Evolutionary conservation across 2,113 vertebrate genomes (phyloP).

Genomic region (Machaerirhynchus nigripectus): DNA sequence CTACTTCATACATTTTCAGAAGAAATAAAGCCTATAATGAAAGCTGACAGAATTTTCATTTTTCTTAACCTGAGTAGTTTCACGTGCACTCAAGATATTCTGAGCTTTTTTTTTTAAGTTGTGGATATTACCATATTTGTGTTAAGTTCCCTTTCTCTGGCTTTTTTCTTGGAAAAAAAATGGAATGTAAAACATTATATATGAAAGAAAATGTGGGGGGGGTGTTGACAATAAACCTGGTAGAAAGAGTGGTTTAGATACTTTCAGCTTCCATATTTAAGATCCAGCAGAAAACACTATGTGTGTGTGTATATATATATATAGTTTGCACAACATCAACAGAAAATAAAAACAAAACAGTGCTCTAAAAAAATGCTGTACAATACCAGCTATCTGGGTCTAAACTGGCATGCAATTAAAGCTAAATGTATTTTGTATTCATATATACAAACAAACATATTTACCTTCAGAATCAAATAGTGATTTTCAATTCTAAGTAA

Average conservation of each 20-base stretch:
- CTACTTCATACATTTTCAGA: background rate
- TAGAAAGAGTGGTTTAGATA: background rate
- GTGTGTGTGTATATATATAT: background rate
- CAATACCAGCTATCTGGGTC: background rate
- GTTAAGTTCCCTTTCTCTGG: background rate
- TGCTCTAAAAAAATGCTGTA: background rate
- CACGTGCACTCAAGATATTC: background rate
- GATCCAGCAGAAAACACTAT: background rate
- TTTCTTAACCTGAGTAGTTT: background rate
- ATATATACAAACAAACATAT: background rate
- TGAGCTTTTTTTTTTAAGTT: background rate
- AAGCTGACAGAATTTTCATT: background rate
- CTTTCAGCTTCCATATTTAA: background rate
- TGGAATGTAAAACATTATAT: background rate
- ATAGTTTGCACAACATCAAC: background rate
- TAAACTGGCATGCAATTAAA: conserved; percentile 1
- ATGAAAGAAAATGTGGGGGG: background rate
- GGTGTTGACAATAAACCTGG: background rate
- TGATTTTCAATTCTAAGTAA: conserved; percentile 17
- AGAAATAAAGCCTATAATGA: background rate
- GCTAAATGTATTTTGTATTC: background rate
- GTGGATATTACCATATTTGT: background rate
- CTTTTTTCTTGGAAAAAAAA: background rate
- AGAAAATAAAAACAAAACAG: background rate
- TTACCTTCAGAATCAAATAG: conserved; percentile 6